Evolutionary conservation across 2,888 invertebrate genomes (phyloP).

Genomic region (Caenorhabditis afra): DNA sequence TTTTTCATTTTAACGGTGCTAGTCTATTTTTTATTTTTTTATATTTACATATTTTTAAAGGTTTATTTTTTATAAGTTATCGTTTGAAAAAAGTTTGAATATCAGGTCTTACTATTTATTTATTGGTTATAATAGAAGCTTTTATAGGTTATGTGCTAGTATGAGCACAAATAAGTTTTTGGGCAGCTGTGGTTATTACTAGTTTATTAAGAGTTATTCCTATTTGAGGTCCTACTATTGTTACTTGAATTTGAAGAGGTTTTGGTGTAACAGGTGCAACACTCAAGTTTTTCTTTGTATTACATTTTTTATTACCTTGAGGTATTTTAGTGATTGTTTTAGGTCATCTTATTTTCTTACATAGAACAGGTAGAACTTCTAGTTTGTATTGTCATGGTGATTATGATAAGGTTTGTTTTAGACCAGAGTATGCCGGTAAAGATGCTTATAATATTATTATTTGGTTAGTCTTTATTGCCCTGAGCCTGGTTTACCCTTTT

Average conservation of each 20-base stretch:
- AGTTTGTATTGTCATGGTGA: conserved; percentile 72
- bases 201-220: conserved; percentile 84
- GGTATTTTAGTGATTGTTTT: conserved; percentile 82
- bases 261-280: conserved; percentile 87
- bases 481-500: conserved; percentile 84
- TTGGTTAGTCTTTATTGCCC: conserved; percentile 83
- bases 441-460: conserved; percentile 82
- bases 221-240: conserved; percentile 69
- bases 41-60: conserved; percentile 79
- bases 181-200: conserved; percentile 89
- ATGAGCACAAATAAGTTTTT: conserved; percentile 89
- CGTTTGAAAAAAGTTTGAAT: conserved; percentile 85
- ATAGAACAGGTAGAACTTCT: conserved; percentile 77
- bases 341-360: conserved; percentile 79
- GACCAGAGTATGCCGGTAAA: conserved; percentile 72
- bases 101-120: conserved; percentile 85
- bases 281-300: conserved; percentile 87
- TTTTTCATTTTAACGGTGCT: conserved; percentile 74
- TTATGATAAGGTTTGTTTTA: conserved; percentile 75
- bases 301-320: conserved; percentile 87
- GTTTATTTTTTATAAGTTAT: conserved; percentile 82
- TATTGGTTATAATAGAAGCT: conserved; percentile 86
- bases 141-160: conserved; percentile 89
- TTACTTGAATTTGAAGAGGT: conserved; percentile 87
- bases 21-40: conserved; percentile 76